phyloP scores from a whole-genome alignment of 2,113 vertebrate genomes.

The Pangasianodon gigas region DNA sequence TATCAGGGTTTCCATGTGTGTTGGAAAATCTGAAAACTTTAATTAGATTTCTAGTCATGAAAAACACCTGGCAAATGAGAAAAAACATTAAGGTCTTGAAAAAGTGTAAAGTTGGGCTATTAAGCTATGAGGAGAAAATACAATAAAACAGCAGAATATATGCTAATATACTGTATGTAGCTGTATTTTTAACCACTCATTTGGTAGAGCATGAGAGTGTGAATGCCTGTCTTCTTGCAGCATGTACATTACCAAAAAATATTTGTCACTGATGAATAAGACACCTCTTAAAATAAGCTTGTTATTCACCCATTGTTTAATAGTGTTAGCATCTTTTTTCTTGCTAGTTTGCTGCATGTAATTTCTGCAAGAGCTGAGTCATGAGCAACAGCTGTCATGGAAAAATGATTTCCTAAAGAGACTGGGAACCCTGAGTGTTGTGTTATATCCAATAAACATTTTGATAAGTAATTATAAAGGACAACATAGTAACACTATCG shows the following conservation, averaged over 20 bases:
- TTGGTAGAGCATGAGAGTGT: neutral
- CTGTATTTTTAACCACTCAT: neutral
- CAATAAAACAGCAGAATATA: neutral
- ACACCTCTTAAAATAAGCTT: neutral
- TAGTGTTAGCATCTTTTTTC: neutral
- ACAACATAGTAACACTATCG: neutral
- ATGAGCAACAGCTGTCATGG: neutral
- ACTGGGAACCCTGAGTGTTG: neutral
- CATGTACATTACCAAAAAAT: neutral
- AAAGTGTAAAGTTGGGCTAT: too few relatives aligned
- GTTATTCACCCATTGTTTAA: neutral
- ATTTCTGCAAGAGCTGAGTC: neutral
- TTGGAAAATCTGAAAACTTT: neutral
- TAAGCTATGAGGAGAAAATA: too few relatives aligned
- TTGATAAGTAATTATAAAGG: neutral
- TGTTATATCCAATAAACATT: neutral
- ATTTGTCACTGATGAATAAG: neutral
- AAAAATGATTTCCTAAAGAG: neutral
- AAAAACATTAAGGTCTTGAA: too few relatives aligned
- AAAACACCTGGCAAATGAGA: neutral
- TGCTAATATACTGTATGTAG: neutral
- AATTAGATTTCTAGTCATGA: neutral
- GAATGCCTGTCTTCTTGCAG: neutral
- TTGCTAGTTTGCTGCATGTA: neutral
- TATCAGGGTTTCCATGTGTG: neutral